Percentiles rank a stretch among this genome's conserved stretches.
phyloP scores from a whole-genome alignment of 2,888 invertebrate genomes.

The Chironomus riparius region DNA sequence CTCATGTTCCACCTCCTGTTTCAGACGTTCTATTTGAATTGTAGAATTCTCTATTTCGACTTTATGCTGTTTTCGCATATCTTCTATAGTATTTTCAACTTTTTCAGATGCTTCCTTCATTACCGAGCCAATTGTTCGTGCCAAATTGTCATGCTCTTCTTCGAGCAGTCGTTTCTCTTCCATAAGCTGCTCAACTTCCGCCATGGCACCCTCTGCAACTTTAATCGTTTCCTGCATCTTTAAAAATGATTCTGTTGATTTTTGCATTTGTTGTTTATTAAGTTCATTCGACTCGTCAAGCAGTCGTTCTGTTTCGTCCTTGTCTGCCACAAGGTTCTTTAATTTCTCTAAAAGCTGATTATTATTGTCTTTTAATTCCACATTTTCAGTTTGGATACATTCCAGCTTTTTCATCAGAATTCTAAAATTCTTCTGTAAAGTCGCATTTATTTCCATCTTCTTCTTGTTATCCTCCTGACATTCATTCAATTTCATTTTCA shows the following conservation, averaged over 20 bases:
- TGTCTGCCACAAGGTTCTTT: not conserved
- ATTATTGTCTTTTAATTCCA: not conserved
- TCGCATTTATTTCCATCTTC: not conserved
- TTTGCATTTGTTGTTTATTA: constrained; percentile 15
- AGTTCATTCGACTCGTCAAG: constrained; percentile 5
- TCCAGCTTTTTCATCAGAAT: not conserved
- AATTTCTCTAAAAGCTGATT: not conserved
- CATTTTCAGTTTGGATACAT: not conserved
- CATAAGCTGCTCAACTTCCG: not conserved
- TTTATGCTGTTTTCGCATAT: constrained; percentile 49
- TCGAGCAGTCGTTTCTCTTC: not conserved
- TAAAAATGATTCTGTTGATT: constrained; percentile 9
- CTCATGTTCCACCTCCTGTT: not conserved
- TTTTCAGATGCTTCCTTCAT: constrained; percentile 49
- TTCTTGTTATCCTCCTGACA: not conserved
- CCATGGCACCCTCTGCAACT: constrained; percentile 8
- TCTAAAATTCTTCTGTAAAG: not conserved
- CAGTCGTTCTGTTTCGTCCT: not conserved
- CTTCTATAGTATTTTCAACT: constrained; percentile 50
- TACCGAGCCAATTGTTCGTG: constrained; percentile 45
- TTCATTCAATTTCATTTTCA: not conserved
- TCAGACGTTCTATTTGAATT: not conserved
- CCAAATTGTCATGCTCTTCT: constrained; percentile 49
- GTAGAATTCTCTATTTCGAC: constrained; percentile 44
- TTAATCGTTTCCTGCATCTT: constrained; percentile 6